phyloP scores from a whole-genome alignment of 2,113 vertebrate genomes.

The Sylvilagus bachmani region DNA sequence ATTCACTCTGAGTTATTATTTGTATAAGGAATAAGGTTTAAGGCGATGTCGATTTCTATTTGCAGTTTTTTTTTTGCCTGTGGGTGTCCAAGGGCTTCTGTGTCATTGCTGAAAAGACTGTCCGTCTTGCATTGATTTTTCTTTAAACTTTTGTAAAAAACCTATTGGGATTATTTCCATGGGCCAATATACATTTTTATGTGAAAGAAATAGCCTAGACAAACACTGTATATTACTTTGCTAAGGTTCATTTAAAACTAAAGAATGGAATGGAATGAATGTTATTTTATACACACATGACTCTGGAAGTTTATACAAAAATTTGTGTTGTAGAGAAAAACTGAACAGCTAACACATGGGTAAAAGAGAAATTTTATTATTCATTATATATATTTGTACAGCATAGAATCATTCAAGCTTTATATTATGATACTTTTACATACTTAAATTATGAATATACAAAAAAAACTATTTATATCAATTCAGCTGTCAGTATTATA shows the following conservation, averaged over 20 bases:
- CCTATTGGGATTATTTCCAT: not conserved
- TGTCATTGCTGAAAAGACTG: not conserved
- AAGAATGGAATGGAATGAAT: not conserved
- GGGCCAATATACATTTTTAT: not conserved
- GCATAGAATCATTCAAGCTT: not conserved
- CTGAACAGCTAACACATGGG: not conserved
- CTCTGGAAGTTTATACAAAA: not conserved
- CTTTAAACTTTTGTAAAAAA: not conserved
- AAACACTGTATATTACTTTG: not conserved
- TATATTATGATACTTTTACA: not conserved
- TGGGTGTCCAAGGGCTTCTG: not conserved
- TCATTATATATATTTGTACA: not conserved
- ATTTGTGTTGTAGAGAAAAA: not conserved
- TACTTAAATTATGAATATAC: not conserved
- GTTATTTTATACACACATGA: not conserved
- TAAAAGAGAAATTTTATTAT: not conserved
- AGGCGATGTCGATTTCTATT: not conserved
- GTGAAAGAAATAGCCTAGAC: not conserved
- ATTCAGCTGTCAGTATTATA: not conserved
- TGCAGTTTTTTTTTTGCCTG: not conserved
- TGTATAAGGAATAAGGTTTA: not conserved
- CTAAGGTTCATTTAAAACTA: not conserved
- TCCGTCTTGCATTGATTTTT: not conserved
- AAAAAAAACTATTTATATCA: not conserved
- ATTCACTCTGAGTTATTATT: not conserved